Conservation (phyloP, 2,888 invertebrate species). For the Patella pellucida region DNA sequence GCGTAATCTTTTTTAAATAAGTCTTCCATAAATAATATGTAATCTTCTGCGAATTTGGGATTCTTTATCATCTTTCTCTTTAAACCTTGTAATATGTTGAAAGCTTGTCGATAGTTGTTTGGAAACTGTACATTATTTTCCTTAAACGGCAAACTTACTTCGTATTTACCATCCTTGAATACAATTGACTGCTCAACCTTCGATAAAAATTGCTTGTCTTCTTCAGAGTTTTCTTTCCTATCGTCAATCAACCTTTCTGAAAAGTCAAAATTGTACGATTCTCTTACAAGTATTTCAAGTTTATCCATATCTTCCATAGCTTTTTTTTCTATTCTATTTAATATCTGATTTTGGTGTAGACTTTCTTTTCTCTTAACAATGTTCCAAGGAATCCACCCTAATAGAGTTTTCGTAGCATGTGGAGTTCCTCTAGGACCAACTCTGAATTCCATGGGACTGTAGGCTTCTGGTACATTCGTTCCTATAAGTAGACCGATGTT, state of each 20-base stretch:
- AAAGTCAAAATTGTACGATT: constrained; percentile 8
- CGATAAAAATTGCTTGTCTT: constrained; percentile 22
- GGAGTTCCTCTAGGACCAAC: constrained; percentile 13
- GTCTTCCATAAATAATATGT: constrained; percentile 19
- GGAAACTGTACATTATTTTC: constrained; percentile 18
- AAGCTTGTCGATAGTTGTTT: constrained; percentile 18
- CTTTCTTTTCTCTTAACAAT: background rate
- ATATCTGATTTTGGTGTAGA: too few relatives aligned
- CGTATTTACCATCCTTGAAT: constrained; percentile 21
- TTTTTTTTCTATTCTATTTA: too few relatives aligned
- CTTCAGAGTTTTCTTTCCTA: constrained; percentile 16
- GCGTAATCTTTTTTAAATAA: constrained; percentile 23
- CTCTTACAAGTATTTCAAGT: background rate
- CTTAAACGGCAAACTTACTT: constrained; percentile 19
- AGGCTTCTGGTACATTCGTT: constrained; percentile 18
- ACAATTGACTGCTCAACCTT: constrained; percentile 20
- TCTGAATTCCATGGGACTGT: background rate
- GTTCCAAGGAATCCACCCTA: constrained; percentile 19
- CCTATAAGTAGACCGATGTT: constrained; percentile 23
- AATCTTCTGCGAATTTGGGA: constrained; percentile 17
- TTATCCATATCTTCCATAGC: background rate
- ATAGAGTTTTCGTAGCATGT: constrained; percentile 17
- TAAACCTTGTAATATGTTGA: constrained; percentile 12
- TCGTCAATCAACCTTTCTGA: constrained; percentile 8
- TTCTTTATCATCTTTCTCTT: constrained; percentile 14